Percentiles rank a stretch among this genome's conserved stretches.
Conservation (phyloP, 2,113 vertebrate species). For the Anguilla japonica region DNA sequence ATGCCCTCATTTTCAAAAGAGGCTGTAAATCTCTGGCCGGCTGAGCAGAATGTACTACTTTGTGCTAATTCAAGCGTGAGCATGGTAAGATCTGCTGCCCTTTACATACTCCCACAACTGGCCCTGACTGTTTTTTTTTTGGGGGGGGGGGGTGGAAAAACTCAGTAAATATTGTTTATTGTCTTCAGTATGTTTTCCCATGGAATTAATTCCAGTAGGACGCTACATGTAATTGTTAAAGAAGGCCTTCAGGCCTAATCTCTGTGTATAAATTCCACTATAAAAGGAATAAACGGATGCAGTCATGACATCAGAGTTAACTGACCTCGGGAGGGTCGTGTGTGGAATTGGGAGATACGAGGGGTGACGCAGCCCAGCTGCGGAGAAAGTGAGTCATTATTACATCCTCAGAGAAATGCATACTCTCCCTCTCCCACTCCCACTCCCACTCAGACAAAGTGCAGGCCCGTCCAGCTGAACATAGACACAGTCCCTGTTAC, state of each 20-base stretch:
- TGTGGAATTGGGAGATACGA: constrained; percentile 59
- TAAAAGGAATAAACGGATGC: constrained; percentile 65
- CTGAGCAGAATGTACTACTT: constrained; percentile 8
- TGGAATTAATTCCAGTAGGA: neutral
- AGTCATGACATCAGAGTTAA: constrained; percentile 51
- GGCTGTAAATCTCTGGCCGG: neutral
- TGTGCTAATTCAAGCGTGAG: neutral
- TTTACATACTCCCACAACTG: neutral
- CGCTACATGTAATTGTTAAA: neutral
- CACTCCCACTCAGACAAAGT: constrained; percentile 57
- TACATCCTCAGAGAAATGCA: constrained; percentile 47
- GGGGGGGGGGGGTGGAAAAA: neutral
- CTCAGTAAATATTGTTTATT: neutral
- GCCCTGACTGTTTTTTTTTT: neutral
- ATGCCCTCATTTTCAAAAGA: neutral
- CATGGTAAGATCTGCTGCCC: constrained; percentile 12
- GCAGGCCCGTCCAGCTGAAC: constrained; percentile 48
- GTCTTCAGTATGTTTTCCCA: neutral
- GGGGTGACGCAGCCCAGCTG: constrained; percentile 65
- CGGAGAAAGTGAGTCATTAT: constrained; percentile 72
- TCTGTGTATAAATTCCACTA: constrained; percentile 41
- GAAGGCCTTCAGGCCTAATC: neutral
- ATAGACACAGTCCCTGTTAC: constrained; percentile 33
- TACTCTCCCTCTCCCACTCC: constrained; percentile 34
- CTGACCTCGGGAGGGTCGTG: constrained; percentile 37